Evolutionary conservation across 2,113 vertebrate genomes (phyloP), one percentile per base, ranked within the genome.

Genomic region (Hippocampus barbouri): DNA sequence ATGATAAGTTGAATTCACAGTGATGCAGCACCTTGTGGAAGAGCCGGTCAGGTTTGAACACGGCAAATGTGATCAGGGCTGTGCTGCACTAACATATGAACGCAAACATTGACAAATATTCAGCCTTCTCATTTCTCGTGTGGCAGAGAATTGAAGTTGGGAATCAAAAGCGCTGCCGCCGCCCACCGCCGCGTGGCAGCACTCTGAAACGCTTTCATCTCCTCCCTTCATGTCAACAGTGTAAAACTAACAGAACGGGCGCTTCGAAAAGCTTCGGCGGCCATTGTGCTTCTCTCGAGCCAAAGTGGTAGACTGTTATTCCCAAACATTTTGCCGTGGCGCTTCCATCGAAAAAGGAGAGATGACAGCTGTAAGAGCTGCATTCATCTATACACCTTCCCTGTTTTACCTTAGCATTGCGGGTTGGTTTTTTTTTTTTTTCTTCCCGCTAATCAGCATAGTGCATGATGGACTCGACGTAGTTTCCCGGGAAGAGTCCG

Each of bases 391-490:
- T 81, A 87, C 86, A 82, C 73, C 56, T 73, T 78, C 75, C 68
- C 30, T 11, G 34, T 73, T 78, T 76, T 63, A 75, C 68, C 73
- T 79, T 70, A 62, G 3, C 6, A 21, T 20, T 57, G 70, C 23
- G 30, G 20, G 27, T 64, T 23, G 2, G 54, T 67, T 45, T 40
- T 16, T 21, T 47, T 21, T 14, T 21, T 20, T 60, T 62, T 8
- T 9, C 6, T 23, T 23, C 21, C 53, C 45, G 12, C 92, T 94
- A 99, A 92, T 98, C 97, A 25, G 97, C 93, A 90, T 98, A 99
- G 94, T 98, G 97, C 97, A 99, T 98, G 94, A 99, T 97, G 79
- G 96, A 95, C 88, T 99, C 97, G 0, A 99, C 97, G 0, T 99
- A 98, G 92, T 99, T 99, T 84, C 97, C 97, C 53, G 97, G 97